Evolutionary conservation across 2,797 vertebrate species (phyloP).

Genomic region (Sylvilagus floridanus): DNA sequence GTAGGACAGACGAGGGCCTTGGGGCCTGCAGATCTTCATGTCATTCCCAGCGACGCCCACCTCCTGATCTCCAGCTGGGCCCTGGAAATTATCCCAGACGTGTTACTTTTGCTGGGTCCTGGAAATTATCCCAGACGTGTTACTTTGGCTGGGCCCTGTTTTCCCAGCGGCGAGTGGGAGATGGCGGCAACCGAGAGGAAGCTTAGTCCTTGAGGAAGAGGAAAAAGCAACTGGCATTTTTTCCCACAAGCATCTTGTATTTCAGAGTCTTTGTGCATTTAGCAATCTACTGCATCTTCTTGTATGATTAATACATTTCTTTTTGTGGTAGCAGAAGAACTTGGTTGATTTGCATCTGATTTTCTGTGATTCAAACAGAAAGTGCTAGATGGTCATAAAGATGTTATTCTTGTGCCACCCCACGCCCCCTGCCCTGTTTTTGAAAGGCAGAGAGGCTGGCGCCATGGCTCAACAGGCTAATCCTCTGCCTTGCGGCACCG

Average conservation of each 20-base stretch:
- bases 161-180: background rate
- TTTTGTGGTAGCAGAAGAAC: background rate
- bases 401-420: no score
- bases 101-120: background rate
- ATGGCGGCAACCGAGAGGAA: background rate
- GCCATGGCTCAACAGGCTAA: no score
- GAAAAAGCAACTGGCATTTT: background rate
- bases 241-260: background rate
- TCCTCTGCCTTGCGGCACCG: no score
- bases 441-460: no score
- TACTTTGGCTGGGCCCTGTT: background rate
- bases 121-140: background rate
- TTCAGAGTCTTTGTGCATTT: background rate
- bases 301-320: background rate
- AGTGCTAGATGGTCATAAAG: background rate
- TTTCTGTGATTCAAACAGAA: background rate
- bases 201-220: background rate
- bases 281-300: background rate
- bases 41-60: background rate
- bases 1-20: background rate
- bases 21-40: background rate
- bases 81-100: background rate
- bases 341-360: background rate
- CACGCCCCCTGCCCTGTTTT: no score
- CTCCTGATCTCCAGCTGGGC: background rate